Conservation (phyloP, 2,888 invertebrate species). For the Cryptosula pallasiana region DNA sequence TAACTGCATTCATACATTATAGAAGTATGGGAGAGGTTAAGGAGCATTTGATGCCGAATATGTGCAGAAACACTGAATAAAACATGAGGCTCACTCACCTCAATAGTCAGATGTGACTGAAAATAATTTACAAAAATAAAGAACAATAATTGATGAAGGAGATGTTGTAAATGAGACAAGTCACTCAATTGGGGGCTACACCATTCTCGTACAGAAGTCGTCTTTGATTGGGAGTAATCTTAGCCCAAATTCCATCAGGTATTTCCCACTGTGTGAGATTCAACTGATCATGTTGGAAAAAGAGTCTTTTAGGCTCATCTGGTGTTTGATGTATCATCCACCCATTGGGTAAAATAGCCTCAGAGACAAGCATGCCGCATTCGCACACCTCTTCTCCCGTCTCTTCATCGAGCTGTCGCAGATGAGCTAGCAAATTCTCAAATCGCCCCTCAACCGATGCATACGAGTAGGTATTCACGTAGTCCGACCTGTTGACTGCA, state of each 20-base stretch:
- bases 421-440: slow-evolving; percentile 12
- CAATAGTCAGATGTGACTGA: too few relatives aligned
- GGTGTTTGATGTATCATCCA: slow-evolving; percentile 18
- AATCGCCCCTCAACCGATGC: slow-evolving; percentile 2
- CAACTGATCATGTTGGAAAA: slow-evolving; percentile 9
- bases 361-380: neutral
- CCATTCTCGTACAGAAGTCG: neutral
- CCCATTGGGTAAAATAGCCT: slow-evolving; percentile 6
- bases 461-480: slow-evolving; percentile 3
- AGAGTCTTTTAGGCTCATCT: neutral
- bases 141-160: neutral
- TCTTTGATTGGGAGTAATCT: slow-evolving; percentile 15
- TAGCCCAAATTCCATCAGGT: neutral
- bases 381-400: slow-evolving; percentile 19
- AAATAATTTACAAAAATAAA: neutral
- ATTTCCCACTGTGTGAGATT: slow-evolving; percentile 20
- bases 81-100: too few relatives aligned
- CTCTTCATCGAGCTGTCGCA: slow-evolving; percentile 6
- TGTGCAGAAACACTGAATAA: too few relatives aligned
- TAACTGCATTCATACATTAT: too few relatives aligned
- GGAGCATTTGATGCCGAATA: too few relatives aligned
- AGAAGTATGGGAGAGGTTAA: too few relatives aligned
- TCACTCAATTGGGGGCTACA: neutral
- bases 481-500: neutral
- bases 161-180: neutral